Evolutionary conservation across 2,113 vertebrate genomes (phyloP).

Genomic region (Burhinus oedicnemus): DNA sequence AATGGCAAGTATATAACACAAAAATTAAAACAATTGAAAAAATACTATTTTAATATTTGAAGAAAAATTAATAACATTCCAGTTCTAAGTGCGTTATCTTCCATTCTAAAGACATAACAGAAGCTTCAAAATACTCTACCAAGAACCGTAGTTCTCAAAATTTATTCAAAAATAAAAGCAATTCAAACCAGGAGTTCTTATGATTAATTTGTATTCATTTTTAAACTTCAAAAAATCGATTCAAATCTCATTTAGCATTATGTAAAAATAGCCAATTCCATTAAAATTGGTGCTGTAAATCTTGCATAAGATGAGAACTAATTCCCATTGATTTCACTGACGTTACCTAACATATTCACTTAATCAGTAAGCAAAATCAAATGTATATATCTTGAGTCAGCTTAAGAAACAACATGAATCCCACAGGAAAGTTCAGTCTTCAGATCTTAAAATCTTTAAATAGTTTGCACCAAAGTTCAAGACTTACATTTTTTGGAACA

Average conservation of each 20-base stretch:
- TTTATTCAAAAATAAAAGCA: neutral
- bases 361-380: neutral
- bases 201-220: neutral
- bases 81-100: neutral
- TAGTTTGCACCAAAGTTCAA: neutral
- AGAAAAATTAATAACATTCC: accelerated
- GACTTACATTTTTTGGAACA: neutral
- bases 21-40: neutral
- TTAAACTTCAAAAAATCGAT: neutral
- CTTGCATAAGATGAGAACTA: neutral
- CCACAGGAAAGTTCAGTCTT: neutral
- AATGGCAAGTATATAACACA: neutral
- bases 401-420: neutral
- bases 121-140: neutral
- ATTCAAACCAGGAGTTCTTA: neutral
- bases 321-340: neutral
- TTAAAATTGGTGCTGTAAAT: neutral
- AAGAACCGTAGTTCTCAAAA: neutral
- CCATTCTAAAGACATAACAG: neutral
- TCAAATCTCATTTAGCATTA: neutral
- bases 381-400: neutral
- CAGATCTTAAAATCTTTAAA: neutral
- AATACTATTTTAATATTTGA: neutral
- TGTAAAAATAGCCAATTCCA: neutral
- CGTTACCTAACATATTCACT: neutral